A percentile compares a stretch with the other conserved stretches of the same genome.
These are phyloP conservation scores for Polymixis flavicincta DNA, from an alignment of 2,888 invertebrate genomes.

Conservation along the genomic window DNA sequence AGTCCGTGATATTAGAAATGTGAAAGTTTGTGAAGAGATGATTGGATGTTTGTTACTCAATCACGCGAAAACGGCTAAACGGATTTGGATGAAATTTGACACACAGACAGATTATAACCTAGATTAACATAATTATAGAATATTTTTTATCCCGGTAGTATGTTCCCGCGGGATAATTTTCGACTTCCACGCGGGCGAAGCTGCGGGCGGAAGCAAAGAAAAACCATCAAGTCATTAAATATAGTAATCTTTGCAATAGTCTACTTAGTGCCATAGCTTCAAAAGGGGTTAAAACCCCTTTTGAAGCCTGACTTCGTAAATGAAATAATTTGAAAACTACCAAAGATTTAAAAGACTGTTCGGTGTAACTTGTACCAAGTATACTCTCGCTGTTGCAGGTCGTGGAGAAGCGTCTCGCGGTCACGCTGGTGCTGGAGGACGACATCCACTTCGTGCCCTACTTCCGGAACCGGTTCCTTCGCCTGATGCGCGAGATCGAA, in stretches of 20 bases:
- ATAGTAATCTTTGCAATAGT: neutral
- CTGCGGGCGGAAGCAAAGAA: too few relatives aligned
- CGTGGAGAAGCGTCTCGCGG: conserved; percentile 89
- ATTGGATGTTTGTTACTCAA: too few relatives aligned
- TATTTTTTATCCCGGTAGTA: too few relatives aligned
- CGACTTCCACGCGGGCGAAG: too few relatives aligned
- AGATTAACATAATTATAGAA: too few relatives aligned
- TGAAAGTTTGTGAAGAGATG: too few relatives aligned
- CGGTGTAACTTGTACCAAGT: neutral
- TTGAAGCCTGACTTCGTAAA: neutral
- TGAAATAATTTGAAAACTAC: neutral
- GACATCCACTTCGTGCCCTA: conserved; percentile 98
- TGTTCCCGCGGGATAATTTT: too few relatives aligned
- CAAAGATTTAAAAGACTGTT: neutral
- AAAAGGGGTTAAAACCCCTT: too few relatives aligned
- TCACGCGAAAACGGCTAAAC: too few relatives aligned
- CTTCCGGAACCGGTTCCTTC: conserved; percentile 93
- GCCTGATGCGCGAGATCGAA: conserved; percentile 92
- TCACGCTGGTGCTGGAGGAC: conserved; percentile 96
- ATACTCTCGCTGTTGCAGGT: conserved; percentile 80
- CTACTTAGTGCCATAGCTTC: neutral
- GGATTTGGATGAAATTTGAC: too few relatives aligned
- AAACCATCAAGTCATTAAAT: neutral
- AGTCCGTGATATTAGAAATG: too few relatives aligned
- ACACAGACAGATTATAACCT: too few relatives aligned